These are phyloP conservation scores for Cavia aperea DNA, from an alignment of 2,113 vertebrate species.

Conservation along the genomic window DNA sequence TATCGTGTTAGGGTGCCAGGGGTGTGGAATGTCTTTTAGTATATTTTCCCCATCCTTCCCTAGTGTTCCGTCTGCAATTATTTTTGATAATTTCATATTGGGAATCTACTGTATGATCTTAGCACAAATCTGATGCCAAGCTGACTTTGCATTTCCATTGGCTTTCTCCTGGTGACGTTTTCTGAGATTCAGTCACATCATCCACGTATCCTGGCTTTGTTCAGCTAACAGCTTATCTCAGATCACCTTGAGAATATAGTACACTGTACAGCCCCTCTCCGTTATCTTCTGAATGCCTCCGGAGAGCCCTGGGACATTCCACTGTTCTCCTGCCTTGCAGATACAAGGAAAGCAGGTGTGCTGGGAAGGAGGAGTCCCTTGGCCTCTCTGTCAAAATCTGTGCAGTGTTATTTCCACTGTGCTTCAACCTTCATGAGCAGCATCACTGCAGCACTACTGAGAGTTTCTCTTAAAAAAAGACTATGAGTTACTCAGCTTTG, in stretches of 20 bases:
- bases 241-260: too few species aligned
- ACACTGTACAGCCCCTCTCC: neutral
- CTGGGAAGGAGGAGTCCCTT: neutral
- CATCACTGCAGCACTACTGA: neutral
- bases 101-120: neutral
- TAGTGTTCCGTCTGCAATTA: neutral
- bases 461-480: neutral
- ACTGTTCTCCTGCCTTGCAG: neutral
- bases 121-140: neutral
- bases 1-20: neutral
- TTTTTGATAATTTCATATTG: neutral
- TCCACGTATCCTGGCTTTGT: neutral
- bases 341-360: too few species aligned
- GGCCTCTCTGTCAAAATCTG: neutral
- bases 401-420: neutral
- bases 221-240: neutral
- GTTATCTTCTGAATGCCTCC: neutral
- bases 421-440: neutral
- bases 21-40: neutral
- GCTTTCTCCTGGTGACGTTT: neutral
- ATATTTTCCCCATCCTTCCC: neutral
- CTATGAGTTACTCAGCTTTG: neutral
- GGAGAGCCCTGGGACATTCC: neutral
- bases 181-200: neutral
- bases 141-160: neutral